These are phyloP conservation scores for Gambusia affinis DNA, from an alignment of 2,113 vertebrate species.

Conservation along the genomic window DNA sequence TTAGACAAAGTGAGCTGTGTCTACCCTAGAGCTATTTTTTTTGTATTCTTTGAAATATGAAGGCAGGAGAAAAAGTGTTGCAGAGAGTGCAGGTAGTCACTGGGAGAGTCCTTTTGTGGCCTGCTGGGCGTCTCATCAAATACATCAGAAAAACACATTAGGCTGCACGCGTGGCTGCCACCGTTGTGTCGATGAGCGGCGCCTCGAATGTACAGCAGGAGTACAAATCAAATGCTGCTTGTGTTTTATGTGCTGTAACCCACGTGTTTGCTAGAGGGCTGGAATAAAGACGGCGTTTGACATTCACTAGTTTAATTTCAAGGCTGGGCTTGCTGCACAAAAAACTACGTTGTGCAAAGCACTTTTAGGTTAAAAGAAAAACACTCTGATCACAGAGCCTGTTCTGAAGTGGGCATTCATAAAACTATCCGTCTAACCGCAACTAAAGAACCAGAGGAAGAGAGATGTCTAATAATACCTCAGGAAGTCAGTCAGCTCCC, in stretches of 20 bases:
- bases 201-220: slow-evolving; percentile 22
- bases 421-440: slow-evolving; percentile 5
- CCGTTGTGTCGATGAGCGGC: slow-evolving; percentile 22
- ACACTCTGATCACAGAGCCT: background rate
- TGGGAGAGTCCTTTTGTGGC: slow-evolving; percentile 34
- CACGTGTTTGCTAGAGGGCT: background rate
- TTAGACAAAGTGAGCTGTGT: slow-evolving; percentile 41
- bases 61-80: background rate
- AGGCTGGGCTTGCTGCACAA: background rate
- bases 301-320: slow-evolving; percentile 10
- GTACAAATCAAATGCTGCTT: slow-evolving; percentile 44
- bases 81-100: slow-evolving; percentile 20
- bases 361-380: background rate
- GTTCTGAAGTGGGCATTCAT: slow-evolving; percentile 20
- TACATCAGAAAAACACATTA: slow-evolving; percentile 63
- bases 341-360: background rate
- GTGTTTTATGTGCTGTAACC: slow-evolving; percentile 9
- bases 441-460: slow-evolving; percentile 9
- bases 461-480: slow-evolving; percentile 49
- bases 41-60: slow-evolving; percentile 53
- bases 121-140: slow-evolving; percentile 67
- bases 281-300: slow-evolving; percentile 1
- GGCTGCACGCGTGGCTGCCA: slow-evolving; percentile 27
- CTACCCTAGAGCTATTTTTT: slow-evolving; percentile 42
- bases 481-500: slow-evolving; percentile 14